Conservation (phyloP, 2,113 vertebrate genomes). For the Zosterops borbonicus region DNA sequence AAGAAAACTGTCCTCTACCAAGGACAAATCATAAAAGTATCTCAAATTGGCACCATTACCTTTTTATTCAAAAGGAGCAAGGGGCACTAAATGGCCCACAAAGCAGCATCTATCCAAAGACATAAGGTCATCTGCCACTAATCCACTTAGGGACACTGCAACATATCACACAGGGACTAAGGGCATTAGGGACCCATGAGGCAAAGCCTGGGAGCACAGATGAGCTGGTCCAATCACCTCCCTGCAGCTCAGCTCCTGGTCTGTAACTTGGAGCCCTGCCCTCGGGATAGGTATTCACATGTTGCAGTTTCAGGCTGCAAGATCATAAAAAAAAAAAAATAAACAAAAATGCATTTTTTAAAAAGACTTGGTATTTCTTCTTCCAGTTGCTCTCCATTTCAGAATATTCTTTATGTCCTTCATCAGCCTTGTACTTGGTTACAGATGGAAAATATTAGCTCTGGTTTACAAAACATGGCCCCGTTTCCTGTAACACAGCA, state of each 20-base stretch:
- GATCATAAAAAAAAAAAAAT: background rate
- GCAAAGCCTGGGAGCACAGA: background rate
- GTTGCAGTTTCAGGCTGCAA: background rate
- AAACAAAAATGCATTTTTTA: background rate
- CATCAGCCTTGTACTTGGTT: constrained; percentile 76
- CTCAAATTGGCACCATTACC: background rate
- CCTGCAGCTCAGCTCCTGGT: background rate
- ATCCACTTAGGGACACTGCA: background rate
- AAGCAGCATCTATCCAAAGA: background rate
- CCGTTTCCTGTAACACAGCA: constrained; percentile 72
- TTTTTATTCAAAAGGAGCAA: background rate
- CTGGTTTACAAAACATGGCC: constrained; percentile 78
- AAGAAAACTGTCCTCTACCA: background rate
- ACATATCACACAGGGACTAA: background rate
- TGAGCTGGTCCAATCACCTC: background rate
- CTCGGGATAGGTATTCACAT: accelerated
- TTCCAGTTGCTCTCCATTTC: background rate
- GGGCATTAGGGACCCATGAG: background rate
- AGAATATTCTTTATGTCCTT: constrained; percentile 76
- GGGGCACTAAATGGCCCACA: background rate
- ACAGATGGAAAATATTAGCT: constrained; percentile 87
- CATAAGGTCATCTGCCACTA: background rate
- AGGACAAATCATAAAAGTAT: background rate
- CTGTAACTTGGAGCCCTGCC: background rate
- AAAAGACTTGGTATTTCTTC: background rate